Evolutionary conservation across 2,888 invertebrate species (phyloP), one percentile per base, ranked within the genome.

Genomic region (Ditula angustiorana): DNA sequence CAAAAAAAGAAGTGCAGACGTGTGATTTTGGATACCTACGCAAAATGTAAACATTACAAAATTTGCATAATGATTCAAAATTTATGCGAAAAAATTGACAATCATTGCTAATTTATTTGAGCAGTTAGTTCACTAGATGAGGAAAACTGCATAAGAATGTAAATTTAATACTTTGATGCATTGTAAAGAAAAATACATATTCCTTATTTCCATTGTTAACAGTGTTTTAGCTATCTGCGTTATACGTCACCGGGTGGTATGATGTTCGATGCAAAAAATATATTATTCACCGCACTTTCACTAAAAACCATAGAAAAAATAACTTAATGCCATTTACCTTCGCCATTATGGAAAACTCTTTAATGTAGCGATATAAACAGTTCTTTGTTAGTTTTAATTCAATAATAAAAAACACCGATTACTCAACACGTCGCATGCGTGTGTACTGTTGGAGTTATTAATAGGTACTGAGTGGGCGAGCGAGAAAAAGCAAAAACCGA

Each of bases 401-500:
- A 77, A 80, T 79, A 85, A 78, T 69, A 78, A 81, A 82, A 83
- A 81, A 78, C 82, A 86, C 83, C 75, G 80, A 78, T 66, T 70
- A 66, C 70, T 71, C 67, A 68, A 72, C 67, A 64, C 53, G 62
- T 49, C 49, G 35, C 60, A 74, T 68, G 88, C 92, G 85, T 83
- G 78, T 71, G 23, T 78, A 79, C 81, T 60, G 60, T 66, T 67
- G 78, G 74, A 77, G 82, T 76, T 87, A 89, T 81, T 91, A 90
- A 87, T 90, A 90, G 75, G 77, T 80, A 92, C 92, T 91, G 87
- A 76, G 72, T 35, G 64, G 41, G 58, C 41, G 74, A 73, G 67
- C 68, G 73, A 74, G 74, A 75, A 57, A 71, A 69, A 68, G 71
- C 81, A 82, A 90, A 90, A 90, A 89, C 89, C 90, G 84, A 91